Base-by-base conservation (phyloP, 1,140 invertebrate genomes). In the Ceratitis capitata region DNA sequence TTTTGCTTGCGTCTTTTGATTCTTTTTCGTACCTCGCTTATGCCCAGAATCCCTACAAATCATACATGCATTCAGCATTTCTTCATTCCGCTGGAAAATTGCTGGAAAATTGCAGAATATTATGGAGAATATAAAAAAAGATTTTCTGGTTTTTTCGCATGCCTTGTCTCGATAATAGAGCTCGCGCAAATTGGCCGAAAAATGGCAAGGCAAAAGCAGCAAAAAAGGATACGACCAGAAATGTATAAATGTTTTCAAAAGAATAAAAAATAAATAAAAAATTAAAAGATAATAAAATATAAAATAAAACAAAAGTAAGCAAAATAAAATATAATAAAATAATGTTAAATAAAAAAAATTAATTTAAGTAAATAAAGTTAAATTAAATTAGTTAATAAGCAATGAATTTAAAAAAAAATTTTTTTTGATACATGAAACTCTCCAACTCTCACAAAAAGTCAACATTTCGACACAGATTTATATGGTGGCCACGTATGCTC, bases 141-240 rank as follows among this genome's bases (percentile, higher is more conserved):
- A 2, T 78, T 26, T 14, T 78, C 23, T 1, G 35, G 19, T 16
- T 69, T 35, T 69, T 69, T 35, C 61, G 69, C 69, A 78, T 42
- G 45, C 19, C 42, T 45, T 78, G 32, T 23, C 39, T 45, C 45
- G 45, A 78, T 78, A 35, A 78, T n/a, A 78, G 69, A 32, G 45
- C 45, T 45, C 69, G 69, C n/a, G 69, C 69, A 78, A 78, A 78
- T 78, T 78, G 69, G 39, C 69, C 39, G 39, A 78, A 78, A 78
- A 78, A 78, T 78, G 69, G 39, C 39, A 78, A 78, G 9, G 29
- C 35, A 32, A 19, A 14, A 16, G 61, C 19, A 35, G 69, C n/a
- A 35, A 45, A 39, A n/a, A 19, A 69, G 32, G 5, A n/a, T n/a
- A n/a, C 29, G 56, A 61, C n/a, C n/a, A 61, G 26, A 29, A 23